phyloP scores from a whole-genome alignment of 2,797 vertebrate genomes.

The Enteromius viviparus region DNA sequence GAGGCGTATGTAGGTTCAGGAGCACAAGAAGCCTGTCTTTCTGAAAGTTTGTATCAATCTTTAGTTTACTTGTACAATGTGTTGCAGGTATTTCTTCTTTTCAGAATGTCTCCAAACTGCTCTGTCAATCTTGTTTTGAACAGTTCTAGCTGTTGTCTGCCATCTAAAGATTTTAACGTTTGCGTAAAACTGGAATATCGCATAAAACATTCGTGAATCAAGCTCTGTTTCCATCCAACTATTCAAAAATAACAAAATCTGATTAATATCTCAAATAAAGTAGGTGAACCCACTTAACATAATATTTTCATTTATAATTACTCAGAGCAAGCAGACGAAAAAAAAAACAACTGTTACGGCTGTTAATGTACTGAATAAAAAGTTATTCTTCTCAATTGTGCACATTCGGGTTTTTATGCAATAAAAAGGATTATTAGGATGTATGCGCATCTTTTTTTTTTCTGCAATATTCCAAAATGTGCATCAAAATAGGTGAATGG shows the following conservation, averaged over 20 bases:
- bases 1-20: slow-evolving; percentile 18
- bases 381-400: too few relatives aligned
- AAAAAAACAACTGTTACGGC: neutral
- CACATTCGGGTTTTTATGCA: too few relatives aligned
- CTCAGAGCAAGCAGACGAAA: neutral
- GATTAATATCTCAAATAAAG: neutral
- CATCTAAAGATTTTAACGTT: neutral
- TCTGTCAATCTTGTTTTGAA: slow-evolving; percentile 1
- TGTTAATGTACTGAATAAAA: too few relatives aligned
- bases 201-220: neutral
- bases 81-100: neutral
- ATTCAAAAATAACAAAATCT: neutral
- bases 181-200: neutral
- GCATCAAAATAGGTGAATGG: too few relatives aligned
- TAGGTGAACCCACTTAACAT: neutral
- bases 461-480: too few relatives aligned
- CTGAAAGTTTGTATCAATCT: slow-evolving; percentile 36
- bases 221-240: neutral
- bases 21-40: neutral
- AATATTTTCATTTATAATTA: neutral
- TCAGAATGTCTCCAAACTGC: neutral
- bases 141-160: too few relatives aligned
- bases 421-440: neutral
- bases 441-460: too few relatives aligned
- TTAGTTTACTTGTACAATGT: slow-evolving; percentile 14